Evolutionary conservation across 2,888 invertebrate species (phyloP).

Genomic region (Athalia cordata): DNA sequence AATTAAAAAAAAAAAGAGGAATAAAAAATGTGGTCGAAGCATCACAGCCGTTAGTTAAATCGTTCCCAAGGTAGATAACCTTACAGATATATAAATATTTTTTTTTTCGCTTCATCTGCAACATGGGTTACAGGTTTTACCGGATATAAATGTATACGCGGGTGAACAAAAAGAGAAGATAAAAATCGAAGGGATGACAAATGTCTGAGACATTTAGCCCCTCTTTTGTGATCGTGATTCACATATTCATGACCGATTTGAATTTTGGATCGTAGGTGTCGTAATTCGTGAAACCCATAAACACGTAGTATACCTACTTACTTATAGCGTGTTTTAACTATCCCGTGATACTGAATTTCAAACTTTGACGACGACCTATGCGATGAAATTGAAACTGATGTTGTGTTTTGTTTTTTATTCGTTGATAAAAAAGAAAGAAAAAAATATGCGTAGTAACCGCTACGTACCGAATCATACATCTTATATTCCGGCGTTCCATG

Average conservation of each 20-base stretch:
- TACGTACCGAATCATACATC: not conserved
- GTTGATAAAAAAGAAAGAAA: not conserved
- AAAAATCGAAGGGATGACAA: not conserved
- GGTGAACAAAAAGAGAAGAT: not conserved
- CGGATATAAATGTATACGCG: not conserved
- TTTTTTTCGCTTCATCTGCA: too few relatives aligned
- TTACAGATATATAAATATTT: too few relatives aligned
- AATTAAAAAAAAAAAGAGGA: too few relatives aligned
- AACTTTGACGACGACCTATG: conserved; percentile 24
- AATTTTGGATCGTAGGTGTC: not conserved
- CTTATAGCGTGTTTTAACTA: conserved; percentile 12
- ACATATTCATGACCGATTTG: conserved; percentile 14
- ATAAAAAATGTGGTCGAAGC: too few relatives aligned
- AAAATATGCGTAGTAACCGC: conserved; percentile 9
- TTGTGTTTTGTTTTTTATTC: not conserved
- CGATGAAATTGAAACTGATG: conserved; percentile 23
- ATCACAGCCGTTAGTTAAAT: too few relatives aligned
- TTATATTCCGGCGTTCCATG: not conserved
- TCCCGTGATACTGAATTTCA: not conserved
- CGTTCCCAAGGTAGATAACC: too few relatives aligned
- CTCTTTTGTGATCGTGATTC: conserved; percentile 17
- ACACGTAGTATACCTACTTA: not conserved
- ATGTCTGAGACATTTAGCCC: not conserved
- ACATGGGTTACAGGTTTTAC: too few relatives aligned
- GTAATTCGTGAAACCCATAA: conserved; percentile 1